Base-by-base conservation (phyloP, 2,113 vertebrate genomes). In the Corythaixoides concolor region DNA sequence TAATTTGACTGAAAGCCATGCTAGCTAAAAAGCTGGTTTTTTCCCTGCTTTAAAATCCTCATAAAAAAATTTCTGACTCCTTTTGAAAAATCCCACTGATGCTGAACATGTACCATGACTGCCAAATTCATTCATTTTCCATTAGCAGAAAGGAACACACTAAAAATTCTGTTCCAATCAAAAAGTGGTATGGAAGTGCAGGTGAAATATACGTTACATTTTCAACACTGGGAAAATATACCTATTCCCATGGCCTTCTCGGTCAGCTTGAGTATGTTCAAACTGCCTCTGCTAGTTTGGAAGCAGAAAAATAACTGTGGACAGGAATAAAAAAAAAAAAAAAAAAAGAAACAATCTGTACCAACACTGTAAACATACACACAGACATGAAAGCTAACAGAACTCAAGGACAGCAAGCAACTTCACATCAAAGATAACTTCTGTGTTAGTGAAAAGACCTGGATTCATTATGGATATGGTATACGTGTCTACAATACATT, bases 381-480 rank as follows among this genome's bases (percentile, higher is more conserved):
- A 64, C 2, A 64, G 32, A 47, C 1, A 1, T 3, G 17, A 67
- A 64, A 66, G 8, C 58, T 80, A 89, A 77, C 43, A 72, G 45
- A 55, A 82, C 49, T 77, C n/a, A 72, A 85, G 90, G 52, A 59
- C 69, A 87, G 33, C n/a, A 55, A 96, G 77, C 19, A 96, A 94
- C 60, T 95, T 80, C 39, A 91, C 50, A 66, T 79, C 75, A 77
- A 37, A 69, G 64, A 33, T 45, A 80, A 64, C 37, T 85, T 91
- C 47, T 64, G 53, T 74, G 84, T 87, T 95, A 91, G 39, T 62
- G 72, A 70, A 86, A 75, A 90, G 67, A 53, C 20, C 10, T 58
- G 53, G 78, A 93, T 86, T 95, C 47, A 66, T 91, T 89, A 90
- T 47, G 56, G 78, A 49, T 26, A 72, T 4, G 8, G 8, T 75